These are phyloP conservation scores for Lepilemur ruficaudatus DNA, from an alignment of 2,797 vertebrate species.

Conservation along the genomic window DNA sequence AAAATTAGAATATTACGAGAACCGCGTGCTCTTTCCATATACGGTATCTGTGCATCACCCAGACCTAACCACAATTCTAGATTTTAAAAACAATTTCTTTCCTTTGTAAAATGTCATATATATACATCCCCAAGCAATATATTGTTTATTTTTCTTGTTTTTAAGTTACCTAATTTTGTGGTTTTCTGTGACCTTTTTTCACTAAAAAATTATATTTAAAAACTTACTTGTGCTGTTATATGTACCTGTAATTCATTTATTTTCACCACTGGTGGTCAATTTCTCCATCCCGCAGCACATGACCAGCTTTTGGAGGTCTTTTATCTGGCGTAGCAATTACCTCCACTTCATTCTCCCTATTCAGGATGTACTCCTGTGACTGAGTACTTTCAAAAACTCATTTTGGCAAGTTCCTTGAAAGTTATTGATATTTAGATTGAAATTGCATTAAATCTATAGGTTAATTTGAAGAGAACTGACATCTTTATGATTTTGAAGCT, in stretches of 20 bases:
- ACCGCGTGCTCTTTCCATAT: fast-evolving
- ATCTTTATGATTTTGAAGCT: not conserved
- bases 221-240: not conserved
- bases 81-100: not conserved
- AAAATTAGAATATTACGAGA: not conserved
- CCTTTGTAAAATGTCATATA: not conserved
- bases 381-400: not conserved
- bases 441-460: not conserved
- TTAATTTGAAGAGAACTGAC: not conserved
- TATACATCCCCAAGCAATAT: not conserved
- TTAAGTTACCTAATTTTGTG: not conserved
- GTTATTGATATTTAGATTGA: not conserved
- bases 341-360: not conserved
- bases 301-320: not conserved
- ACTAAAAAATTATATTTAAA: not conserved
- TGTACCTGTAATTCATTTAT: not conserved
- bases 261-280: not conserved
- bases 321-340: not conserved
- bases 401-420: not conserved
- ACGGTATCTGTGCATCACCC: no score
- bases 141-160: not conserved
- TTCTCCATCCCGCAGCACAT: not conserved
- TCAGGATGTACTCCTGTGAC: not conserved
- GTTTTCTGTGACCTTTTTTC: not conserved
- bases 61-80: not conserved